Base-by-base conservation (phyloP, 2,797 vertebrate species). In the Sebastes cheni region DNA sequence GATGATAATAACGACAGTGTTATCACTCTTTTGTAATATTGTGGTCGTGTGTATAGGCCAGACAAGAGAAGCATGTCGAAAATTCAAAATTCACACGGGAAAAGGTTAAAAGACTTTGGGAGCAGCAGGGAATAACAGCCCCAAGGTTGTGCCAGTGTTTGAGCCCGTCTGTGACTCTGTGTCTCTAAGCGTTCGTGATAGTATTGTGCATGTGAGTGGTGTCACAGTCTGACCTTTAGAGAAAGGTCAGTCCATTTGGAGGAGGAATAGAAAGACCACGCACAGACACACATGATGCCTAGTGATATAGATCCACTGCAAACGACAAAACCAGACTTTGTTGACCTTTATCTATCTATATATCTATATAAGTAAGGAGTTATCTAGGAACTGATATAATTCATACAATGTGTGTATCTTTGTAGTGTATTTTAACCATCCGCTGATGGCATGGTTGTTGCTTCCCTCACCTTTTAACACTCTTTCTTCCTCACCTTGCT, bases 191-290 rank as follows among this genome's bases (percentile, higher is more conserved):
- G 23, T 81, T 84, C 12, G 68, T 72, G 82, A 80, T 67, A 65
- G 60, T 80, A 87, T 91, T 93, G 91, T 92, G 90, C 91, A 94
- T 93, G 94, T 92, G 92, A 94, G 85, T 66, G 68, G 89, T 93
- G 92, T 94, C 90, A 90, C 92, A 46, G 58, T 55, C 84, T 89
- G 90, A 93, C 93, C 94, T 95, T 95, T 94, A 85, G 75, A 81
- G 71, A 93, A 95, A 95, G 92, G 93, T 92, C 90, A 79, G 79
- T 80, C 76, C 72, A 84, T 91, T 92, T 92, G 90, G 89, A 91
- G 74, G 65, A 85, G 77, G 81, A 91, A 90, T 81, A 91, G 76
- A 86, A 81, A 87, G 84, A 88, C 85, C 79, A 77, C 23, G 32
- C 68, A 70, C 89, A 77, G 62, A 85, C 88, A 80, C 86, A 90